These are phyloP conservation scores for Myxocyprinus asiaticus DNA, from an alignment of 2,113 vertebrate species.

Conservation along the genomic window DNA sequence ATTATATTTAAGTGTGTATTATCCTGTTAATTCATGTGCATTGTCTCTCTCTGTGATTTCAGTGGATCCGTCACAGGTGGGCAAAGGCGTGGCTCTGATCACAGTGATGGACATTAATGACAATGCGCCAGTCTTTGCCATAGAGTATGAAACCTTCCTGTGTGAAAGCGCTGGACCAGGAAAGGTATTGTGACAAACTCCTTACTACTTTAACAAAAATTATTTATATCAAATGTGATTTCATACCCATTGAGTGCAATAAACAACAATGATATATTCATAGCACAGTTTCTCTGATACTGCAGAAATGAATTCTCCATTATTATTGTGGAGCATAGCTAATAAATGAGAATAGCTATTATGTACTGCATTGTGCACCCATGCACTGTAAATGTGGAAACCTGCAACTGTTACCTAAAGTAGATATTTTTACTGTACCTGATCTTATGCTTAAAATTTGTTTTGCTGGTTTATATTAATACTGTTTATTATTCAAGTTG, in stretches of 20 bases:
- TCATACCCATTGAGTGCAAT: background rate
- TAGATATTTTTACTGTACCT: too few species aligned
- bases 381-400: background rate
- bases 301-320: too few species aligned
- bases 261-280: too few species aligned
- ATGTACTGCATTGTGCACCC: background rate
- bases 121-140: constrained; percentile 86
- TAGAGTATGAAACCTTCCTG: constrained; percentile 85
- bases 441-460: too few species aligned
- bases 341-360: background rate
- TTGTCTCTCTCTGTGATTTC: constrained; percentile 37
- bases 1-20: too few species aligned
- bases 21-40: background rate
- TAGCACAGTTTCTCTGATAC: too few species aligned
- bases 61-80: constrained; percentile 87
- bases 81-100: constrained; percentile 83
- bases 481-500: background rate
- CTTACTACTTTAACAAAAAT: background rate
- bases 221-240: constrained; percentile 1
- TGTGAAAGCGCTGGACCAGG: constrained; percentile 82
- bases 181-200: constrained; percentile 69
- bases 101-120: constrained; percentile 86
- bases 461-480: background rate
- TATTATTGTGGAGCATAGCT: background rate
- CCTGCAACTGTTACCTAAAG: too few species aligned